Conservation (phyloP, 2,797 vertebrate genomes). For the Ibycter americanus region DNA sequence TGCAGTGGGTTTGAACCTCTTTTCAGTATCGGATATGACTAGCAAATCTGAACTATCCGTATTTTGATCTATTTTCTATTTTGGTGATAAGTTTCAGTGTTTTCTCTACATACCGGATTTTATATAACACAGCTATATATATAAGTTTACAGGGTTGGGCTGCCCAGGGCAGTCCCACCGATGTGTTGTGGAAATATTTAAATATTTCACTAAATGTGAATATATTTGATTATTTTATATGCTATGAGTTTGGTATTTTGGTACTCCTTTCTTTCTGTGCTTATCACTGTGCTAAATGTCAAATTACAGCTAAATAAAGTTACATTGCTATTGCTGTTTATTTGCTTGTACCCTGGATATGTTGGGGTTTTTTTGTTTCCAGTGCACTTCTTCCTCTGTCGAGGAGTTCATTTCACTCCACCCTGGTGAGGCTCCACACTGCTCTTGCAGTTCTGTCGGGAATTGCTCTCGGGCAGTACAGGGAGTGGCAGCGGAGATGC, state of each 20-base stretch:
- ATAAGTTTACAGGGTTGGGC: conserved; percentile 9
- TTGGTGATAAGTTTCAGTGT: conserved; percentile 52
- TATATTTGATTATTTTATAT: conserved; percentile 54
- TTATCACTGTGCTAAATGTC: conserved; percentile 68
- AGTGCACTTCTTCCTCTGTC: background rate
- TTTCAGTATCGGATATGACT: conserved; percentile 34
- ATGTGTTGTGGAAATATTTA: conserved; percentile 64
- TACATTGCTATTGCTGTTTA: background rate
- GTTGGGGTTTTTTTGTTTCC: background rate
- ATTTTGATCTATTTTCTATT: conserved; percentile 72
- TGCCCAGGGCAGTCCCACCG: conserved; percentile 20
- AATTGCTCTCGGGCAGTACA: fast-evolving
- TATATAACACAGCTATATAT: conserved; percentile 50
- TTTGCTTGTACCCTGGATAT: background rate
- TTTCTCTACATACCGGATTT: conserved; percentile 61
- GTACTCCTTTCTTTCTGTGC: conserved; percentile 67
- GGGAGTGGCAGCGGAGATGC: fast-evolving
- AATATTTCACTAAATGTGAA: conserved; percentile 44
- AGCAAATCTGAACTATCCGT: conserved; percentile 18
- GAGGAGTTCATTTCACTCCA: background rate
- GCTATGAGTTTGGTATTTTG: conserved; percentile 64
- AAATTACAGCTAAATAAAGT: conserved; percentile 73
- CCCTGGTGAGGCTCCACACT: background rate
- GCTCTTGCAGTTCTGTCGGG: background rate
- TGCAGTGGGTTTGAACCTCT: conserved; percentile 33